phyloP scores from a whole-genome alignment of 2,113 vertebrate genomes.

The Salvelinus sp. region DNA sequence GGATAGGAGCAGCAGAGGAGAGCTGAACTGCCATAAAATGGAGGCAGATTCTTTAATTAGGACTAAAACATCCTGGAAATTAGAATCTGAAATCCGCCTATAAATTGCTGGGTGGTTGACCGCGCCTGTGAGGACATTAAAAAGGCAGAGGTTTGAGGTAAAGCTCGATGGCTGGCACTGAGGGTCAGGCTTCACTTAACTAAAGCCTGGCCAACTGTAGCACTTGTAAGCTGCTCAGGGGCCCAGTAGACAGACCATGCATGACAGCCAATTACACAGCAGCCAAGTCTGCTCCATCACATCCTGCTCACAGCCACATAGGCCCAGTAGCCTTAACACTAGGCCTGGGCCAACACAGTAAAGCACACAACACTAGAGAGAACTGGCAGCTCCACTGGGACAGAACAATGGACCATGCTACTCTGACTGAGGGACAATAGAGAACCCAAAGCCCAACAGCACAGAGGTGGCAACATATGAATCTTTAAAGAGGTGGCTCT shows the following conservation, averaged over 20 bases:
- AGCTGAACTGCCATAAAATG: constrained; percentile 68
- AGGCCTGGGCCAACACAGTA: constrained; percentile 21
- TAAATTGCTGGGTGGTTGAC: constrained; percentile 59
- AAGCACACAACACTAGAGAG: neutral
- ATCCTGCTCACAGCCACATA: constrained; percentile 54
- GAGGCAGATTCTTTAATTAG: constrained; percentile 76
- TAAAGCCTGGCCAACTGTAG: constrained; percentile 76
- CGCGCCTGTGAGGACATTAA: constrained; percentile 38
- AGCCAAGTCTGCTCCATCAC: constrained; percentile 53
- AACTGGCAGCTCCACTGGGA: constrained; percentile 28
- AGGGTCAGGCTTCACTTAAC: constrained; percentile 65
- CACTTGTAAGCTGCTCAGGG: constrained; percentile 54
- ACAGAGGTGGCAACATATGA: constrained; percentile 58
- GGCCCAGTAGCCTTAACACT: constrained; percentile 29
- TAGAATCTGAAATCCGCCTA: constrained; percentile 68
- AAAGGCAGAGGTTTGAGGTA: constrained; percentile 53
- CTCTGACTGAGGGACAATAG: constrained; percentile 56
- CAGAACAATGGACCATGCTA: constrained; percentile 61
- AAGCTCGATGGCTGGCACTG: constrained; percentile 41
- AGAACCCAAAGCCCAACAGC: constrained; percentile 28
- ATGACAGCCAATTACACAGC: constrained; percentile 72
- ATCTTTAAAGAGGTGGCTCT: constrained; percentile 69
- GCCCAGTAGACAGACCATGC: constrained; percentile 50
- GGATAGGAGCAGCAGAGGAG: constrained; percentile 61
- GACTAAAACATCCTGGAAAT: constrained; percentile 73